A percentile compares a stretch with the other conserved stretches of the same genome.
Evolutionary conservation across 1,140 invertebrate genomes (phyloP).

Genomic region (Temnothorax curvispinosus): DNA sequence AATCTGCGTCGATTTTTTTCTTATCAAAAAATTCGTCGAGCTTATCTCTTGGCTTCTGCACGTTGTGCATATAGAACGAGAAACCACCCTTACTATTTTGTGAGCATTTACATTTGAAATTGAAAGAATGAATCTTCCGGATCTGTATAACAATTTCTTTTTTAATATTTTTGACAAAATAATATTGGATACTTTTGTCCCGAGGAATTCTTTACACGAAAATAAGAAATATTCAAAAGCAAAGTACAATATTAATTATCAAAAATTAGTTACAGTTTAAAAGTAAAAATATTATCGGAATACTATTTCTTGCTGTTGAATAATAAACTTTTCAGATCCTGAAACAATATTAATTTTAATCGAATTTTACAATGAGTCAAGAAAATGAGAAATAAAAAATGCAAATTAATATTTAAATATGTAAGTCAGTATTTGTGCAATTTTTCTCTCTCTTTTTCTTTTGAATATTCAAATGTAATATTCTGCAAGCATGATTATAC

Average conservation of each 20-base stretch:
- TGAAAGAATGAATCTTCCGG: background rate
- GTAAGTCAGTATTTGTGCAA: slow-evolving; percentile 13
- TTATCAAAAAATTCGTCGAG: background rate
- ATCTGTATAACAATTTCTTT: background rate
- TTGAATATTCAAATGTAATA: slow-evolving; percentile 12
- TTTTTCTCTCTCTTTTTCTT: background rate
- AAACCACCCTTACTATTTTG: background rate
- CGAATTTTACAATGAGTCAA: background rate
- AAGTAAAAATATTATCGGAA: background rate
- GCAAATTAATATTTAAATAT: slow-evolving; percentile 9
- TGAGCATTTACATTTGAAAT: background rate
- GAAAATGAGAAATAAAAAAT: background rate
- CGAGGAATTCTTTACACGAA: background rate
- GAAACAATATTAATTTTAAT: background rate
- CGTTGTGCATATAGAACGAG: background rate
- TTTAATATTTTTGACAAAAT: background rate
- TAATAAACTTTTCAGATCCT: background rate
- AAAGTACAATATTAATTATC: background rate
- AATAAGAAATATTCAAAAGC: background rate
- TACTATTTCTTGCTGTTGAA: background rate
- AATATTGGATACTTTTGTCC: background rate
- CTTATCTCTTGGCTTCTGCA: background rate
- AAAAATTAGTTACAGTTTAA: background rate
- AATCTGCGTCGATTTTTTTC: slow-evolving; percentile 9
- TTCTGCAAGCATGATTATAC: background rate